Base-by-base conservation (phyloP, 2,888 invertebrate species). In the Drosophila cracens region DNA sequence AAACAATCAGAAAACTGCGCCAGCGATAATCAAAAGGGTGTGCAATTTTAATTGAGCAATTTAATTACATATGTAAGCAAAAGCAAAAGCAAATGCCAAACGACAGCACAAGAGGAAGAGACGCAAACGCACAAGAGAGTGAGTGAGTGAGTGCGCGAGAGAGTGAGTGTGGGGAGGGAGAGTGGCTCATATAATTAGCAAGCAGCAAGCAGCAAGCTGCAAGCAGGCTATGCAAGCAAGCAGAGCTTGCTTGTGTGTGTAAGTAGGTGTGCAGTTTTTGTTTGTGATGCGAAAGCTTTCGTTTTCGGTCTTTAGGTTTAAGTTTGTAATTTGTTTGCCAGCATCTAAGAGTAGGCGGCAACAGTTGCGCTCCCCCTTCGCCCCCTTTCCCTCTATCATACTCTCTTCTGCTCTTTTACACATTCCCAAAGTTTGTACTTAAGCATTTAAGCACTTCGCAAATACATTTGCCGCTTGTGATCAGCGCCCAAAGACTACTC, bases 31-130 rank as follows among this genome's bases (percentile, higher is more conserved):
- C 92, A 92, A 91, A 92, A 91, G 92, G 89, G 92, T 92, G 92
- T 92, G 92, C 92, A 92, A 92, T 92, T 92, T 92, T 92, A 92
- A 92, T 92, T 92, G 92, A 92, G 84, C 92, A 92, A 92, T 92
- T 92, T 92, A 92, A 92, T 92, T 92, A 92, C 91, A 91, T 90
- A 89, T 88, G 87, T 84, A 88, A 88, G 87, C 90, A 90, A 86
- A 90, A 80, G 79, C 75, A 67, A 71, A 81, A 69, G 87, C 90
- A 89, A 86, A 90, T 76, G 79, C 75, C 70, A 71, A 81, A 70
- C 69, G 71, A 71, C 65, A 67, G 59, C 54, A 66, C 36, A 11
- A 54, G 46, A 10, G 59, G 27, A 25, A 25, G 46, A 46, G 46
- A 46, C 21, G 25, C 2, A 8, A 46, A 16, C 46, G 46, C 21